A percentile compares a stretch with the other conserved stretches of the same genome.
phyloP scores from a whole-genome alignment of 2,113 vertebrate species.

The Equus quagga region DNA sequence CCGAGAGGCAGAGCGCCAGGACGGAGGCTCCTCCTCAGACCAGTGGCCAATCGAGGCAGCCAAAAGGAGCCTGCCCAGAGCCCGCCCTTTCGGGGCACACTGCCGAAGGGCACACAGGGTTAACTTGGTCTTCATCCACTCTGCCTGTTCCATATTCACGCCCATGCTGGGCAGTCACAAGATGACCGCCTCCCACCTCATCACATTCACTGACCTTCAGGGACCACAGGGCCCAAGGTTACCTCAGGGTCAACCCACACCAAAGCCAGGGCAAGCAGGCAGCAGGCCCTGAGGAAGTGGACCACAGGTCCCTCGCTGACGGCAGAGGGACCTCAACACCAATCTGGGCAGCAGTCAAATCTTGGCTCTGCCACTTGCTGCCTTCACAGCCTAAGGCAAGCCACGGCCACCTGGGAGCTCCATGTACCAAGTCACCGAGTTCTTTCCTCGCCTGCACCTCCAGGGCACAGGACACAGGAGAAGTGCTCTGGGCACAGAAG shows the following conservation, averaged over 20 bases:
- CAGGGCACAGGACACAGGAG: not conserved
- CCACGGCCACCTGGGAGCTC: not conserved
- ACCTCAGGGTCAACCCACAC: not conserved
- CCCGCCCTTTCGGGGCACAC: not conserved
- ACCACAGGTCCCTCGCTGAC: not conserved
- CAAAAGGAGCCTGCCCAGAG: not conserved
- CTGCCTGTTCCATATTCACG: constrained; percentile 75
- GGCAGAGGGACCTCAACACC: not conserved
- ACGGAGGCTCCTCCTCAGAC: constrained; percentile 55
- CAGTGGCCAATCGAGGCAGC: constrained; percentile 24
- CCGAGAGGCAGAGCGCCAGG: not conserved
- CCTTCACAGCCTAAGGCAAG: not conserved
- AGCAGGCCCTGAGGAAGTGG: not conserved
- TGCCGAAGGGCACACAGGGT: not conserved
- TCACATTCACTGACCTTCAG: not conserved
- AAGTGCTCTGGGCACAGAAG: not conserved
- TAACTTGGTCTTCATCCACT: not conserved
- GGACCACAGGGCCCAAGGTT: not conserved
- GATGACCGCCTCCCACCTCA: not conserved
- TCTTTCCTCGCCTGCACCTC: not conserved
- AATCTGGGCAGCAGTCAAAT: not conserved
- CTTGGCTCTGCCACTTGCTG: not conserved
- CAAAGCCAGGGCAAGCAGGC: not conserved
- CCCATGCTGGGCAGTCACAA: not conserved
- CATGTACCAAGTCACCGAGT: not conserved